These are phyloP conservation scores for Cervus canadensis DNA, from an alignment of 2,113 vertebrate species.

Conservation along the genomic window DNA sequence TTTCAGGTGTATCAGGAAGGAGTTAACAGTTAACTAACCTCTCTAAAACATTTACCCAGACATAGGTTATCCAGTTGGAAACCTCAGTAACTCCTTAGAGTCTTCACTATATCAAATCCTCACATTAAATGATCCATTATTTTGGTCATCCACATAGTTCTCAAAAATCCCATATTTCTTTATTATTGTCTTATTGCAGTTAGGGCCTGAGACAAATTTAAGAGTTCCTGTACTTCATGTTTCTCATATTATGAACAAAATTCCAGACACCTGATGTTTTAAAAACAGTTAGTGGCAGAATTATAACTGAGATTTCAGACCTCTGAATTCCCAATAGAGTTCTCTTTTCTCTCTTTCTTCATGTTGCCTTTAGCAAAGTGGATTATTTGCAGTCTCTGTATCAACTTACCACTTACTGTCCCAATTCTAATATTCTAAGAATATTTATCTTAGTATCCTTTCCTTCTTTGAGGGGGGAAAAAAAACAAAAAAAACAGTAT, in stretches of 20 bases:
- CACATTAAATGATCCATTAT: neutral
- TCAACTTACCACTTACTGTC: neutral
- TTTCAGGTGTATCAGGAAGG: neutral
- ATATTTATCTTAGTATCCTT: neutral
- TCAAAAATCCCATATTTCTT: neutral
- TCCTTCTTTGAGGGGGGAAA: neutral
- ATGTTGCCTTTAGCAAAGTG: neutral
- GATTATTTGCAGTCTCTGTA: neutral
- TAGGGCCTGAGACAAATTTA: neutral
- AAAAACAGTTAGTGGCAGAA: neutral
- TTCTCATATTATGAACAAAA: neutral
- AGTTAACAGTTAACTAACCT: neutral
- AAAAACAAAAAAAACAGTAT: neutral
- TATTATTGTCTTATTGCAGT: neutral
- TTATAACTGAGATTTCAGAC: neutral
- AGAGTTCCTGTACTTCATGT: neutral
- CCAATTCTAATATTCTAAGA: neutral
- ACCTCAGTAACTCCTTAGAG: neutral
- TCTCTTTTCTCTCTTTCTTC: neutral
- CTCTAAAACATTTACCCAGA: neutral
- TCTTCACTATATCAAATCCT: neutral
- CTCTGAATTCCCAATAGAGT: neutral
- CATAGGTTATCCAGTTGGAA: neutral
- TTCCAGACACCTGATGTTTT: neutral
- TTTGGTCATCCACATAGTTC: neutral